phyloP scores from a whole-genome alignment of 2,113 vertebrate genomes.

The Albula goreensis region DNA sequence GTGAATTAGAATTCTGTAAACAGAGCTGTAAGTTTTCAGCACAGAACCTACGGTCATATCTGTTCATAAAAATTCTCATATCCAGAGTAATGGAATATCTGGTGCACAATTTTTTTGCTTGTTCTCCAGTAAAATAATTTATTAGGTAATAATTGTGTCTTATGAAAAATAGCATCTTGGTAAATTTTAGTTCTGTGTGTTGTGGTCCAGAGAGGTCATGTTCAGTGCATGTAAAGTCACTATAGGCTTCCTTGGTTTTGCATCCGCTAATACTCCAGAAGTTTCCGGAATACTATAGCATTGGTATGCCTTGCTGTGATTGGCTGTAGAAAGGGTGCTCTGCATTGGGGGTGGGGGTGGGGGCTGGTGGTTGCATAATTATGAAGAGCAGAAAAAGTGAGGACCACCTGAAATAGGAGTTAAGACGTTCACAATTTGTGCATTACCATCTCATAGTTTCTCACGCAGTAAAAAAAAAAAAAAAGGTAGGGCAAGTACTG shows the following conservation, averaged over 20 bases:
- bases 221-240: neutral
- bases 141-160: neutral
- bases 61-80: neutral
- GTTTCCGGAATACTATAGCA: neutral
- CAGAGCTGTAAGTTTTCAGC: neutral
- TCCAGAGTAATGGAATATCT: neutral
- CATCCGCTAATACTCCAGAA: neutral
- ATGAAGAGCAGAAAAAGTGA: neutral
- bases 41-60: neutral
- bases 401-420: neutral
- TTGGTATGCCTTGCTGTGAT: neutral
- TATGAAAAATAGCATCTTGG: neutral
- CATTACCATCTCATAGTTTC: neutral
- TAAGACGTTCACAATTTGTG: neutral
- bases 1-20: neutral
- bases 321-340: neutral
- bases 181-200: neutral
- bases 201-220: neutral
- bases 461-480: no score
- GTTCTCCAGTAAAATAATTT: neutral
- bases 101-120: neutral
- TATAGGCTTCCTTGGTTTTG: neutral
- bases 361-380: no score
- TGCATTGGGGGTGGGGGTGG: neutral
- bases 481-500: no score